phyloP scores from a whole-genome alignment of 2,888 invertebrate species.

The Leistus spinibarbis region DNA sequence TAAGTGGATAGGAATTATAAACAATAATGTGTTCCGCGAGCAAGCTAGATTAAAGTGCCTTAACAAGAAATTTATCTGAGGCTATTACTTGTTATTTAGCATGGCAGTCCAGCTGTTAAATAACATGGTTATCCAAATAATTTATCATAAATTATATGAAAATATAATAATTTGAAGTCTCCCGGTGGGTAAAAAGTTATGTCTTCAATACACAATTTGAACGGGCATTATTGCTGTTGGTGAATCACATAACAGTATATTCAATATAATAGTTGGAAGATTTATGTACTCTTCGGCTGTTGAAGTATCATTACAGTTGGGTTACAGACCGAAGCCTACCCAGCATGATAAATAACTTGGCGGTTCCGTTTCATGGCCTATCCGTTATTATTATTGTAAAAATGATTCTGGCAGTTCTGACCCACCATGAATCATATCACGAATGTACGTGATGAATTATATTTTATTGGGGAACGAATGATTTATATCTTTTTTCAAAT shows the following conservation, averaged over 20 bases:
- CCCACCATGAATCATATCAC: conserved; percentile 1
- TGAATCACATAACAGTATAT: conserved; percentile 8
- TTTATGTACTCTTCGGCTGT: conserved; percentile 3
- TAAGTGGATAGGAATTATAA: background rate
- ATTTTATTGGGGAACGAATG: background rate
- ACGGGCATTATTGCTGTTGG: background rate
- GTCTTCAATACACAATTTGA: background rate
- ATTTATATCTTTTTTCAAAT: background rate
- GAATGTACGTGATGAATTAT: background rate
- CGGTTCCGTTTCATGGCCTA: background rate
- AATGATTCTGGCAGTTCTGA: background rate
- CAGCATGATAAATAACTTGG: conserved; percentile 4
- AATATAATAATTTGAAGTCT: background rate
- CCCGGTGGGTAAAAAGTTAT: background rate
- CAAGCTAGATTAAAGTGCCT: no score
- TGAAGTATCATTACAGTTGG: conserved; percentile 4
- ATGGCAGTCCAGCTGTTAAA: no score
- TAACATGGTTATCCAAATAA: no score
- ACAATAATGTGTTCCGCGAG: background rate
- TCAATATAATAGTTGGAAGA: conserved; percentile 5
- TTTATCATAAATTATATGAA: background rate
- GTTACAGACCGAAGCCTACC: background rate
- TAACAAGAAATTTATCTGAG: no score
- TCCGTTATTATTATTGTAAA: conserved; percentile 3
- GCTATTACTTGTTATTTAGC: no score